phyloP scores from a whole-genome alignment of 2,797 vertebrate species.

The Epinephelus awoara region DNA sequence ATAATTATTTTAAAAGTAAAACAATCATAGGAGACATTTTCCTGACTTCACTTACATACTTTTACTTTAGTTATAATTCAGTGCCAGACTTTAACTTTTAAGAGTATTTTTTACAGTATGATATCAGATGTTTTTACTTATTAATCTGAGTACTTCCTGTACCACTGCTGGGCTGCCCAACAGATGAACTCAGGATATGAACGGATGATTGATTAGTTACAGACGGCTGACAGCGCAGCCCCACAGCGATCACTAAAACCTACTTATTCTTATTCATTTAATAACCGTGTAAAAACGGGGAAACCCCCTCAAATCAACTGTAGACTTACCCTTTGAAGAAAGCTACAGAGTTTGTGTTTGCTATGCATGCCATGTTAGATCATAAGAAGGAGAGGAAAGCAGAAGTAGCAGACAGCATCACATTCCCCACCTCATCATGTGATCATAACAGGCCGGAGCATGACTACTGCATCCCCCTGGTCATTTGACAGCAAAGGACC shows the following conservation, averaged over 20 bases:
- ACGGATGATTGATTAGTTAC: background rate
- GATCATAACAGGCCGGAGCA: slow-evolving; percentile 69
- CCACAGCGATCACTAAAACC: too few species aligned
- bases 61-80: too few species aligned
- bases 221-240: background rate
- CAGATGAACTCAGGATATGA: slow-evolving; percentile 24
- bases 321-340: slow-evolving; percentile 50
- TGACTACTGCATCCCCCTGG: slow-evolving; percentile 11
- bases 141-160: background rate
- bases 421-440: slow-evolving; percentile 67
- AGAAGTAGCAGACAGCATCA: slow-evolving; percentile 48
- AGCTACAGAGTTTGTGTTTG: slow-evolving; percentile 29
- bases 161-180: too few species aligned
- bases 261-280: background rate
- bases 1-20: too few species aligned
- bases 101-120: too few species aligned
- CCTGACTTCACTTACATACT: too few species aligned
- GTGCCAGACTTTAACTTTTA: too few species aligned
- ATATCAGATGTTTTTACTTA: too few species aligned
- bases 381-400: slow-evolving; percentile 17
- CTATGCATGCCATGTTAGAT: slow-evolving; percentile 42
- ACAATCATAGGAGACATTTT: too few species aligned
- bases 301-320: background rate
- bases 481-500: slow-evolving; percentile 11
- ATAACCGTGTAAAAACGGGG: background rate